Conservation (phyloP, 2,888 invertebrate genomes). For the Peribatodes rhomboidaria region DNA sequence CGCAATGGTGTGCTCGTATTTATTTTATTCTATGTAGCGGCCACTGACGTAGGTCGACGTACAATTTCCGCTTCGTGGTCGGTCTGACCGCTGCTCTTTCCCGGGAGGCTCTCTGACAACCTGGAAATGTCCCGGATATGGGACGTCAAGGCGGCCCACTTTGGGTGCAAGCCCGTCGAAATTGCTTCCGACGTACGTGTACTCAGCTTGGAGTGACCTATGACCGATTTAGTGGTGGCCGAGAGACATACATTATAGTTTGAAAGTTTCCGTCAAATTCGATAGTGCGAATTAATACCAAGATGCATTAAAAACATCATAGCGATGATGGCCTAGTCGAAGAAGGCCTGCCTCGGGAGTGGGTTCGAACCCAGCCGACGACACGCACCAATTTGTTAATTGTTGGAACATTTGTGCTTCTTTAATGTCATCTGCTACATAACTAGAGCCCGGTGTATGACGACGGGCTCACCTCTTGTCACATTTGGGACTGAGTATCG, state of each 20-base stretch:
- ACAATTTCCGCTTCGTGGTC: slow-evolving; percentile 79
- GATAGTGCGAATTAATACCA: too few relatives aligned
- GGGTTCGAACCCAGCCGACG: too few relatives aligned
- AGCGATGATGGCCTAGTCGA: too few relatives aligned
- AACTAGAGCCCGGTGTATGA: too few relatives aligned
- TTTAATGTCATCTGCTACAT: too few relatives aligned
- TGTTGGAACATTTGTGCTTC: too few relatives aligned
- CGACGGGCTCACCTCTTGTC: too few relatives aligned
- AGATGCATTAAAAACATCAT: too few relatives aligned
- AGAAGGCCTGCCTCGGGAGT: too few relatives aligned
- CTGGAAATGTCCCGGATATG: slow-evolving; percentile 80
- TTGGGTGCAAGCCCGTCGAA: slow-evolving; percentile 65
- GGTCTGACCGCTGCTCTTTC: slow-evolving; percentile 76
- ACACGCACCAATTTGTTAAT: too few relatives aligned
- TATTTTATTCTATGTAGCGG: slow-evolving; percentile 58
- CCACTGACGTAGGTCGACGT: slow-evolving; percentile 79
- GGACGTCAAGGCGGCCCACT: slow-evolving; percentile 75
- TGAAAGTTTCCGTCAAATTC: too few relatives aligned
- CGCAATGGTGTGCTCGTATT: slow-evolving; percentile 41
- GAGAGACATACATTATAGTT: neutral
- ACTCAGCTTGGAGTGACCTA: slow-evolving; percentile 13
- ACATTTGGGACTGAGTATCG: too few relatives aligned
- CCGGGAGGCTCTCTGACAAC: slow-evolving; percentile 74
- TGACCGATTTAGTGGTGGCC: neutral
- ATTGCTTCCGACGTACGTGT: slow-evolving; percentile 72